Evolutionary conservation across 2,888 invertebrate genomes (phyloP), one percentile per base, ranked within the genome.

Genomic region (Cecidostiba fungosa): DNA sequence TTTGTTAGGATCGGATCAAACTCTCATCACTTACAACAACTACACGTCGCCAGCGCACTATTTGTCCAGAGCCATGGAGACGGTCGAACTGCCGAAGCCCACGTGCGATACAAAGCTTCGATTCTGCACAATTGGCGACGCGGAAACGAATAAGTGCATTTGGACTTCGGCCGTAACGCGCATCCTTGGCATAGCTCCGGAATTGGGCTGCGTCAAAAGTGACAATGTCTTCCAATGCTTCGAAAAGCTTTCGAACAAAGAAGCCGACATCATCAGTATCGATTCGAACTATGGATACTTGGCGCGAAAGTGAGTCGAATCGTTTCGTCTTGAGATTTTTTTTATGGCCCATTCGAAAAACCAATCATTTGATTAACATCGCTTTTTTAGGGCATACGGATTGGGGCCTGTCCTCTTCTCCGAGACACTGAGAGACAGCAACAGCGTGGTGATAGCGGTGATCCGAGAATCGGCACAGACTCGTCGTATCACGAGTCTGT

Each of bases 201-300:
- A 93, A 0, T 93, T 96, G 72, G 90, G 94, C 29, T 96, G 96
- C 90, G 93, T 94, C 5, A 77, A 77, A 19, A 92, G 94, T 1
- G 82, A 88, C 0, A 93, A 92, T 39, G 92, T 94, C 5, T 93
- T 95, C 85, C 94, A 94, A 0, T 96, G 96, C 88, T 91, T 96
- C 8, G 91, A 91, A 0, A 94, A 94, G 83, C 95, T 96, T 14
- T 92, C 92, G 32, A 93, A 94, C 3, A 91, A 93, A 2, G 90
- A 92, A 5, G 94, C 95, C 0, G 96, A 96, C 88, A 94, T 96
- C 87, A 94, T 95, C 16, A 94, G 95, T 0, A 94, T 95, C 4
- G 95, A 95, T 26, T 95, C 96, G 0, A 95, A 96, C 90, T 95
- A 95, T 85, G 96, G 96, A 84, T 95, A 94, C 88, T 89, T 96